Evolutionary conservation across 1,140 invertebrate genomes (phyloP), one percentile per base, ranked within the genome.

Genomic region (Bombus balteatus): DNA sequence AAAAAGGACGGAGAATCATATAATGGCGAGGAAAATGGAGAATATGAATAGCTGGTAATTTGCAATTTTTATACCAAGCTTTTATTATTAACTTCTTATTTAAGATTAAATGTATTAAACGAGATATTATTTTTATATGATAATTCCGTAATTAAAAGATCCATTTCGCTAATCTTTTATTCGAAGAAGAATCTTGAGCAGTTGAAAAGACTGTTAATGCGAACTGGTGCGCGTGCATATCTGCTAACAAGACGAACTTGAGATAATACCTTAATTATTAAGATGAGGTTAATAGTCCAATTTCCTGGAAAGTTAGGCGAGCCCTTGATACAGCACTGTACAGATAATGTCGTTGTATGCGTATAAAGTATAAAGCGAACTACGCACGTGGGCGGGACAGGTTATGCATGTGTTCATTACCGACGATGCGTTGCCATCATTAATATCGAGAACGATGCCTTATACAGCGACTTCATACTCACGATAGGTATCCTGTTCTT

Each of bases 391-490:
- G 90, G 90, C 90, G 90, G 89, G 84, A 87, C 81, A 84, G 84
- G 81, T 91, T 84, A 76, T 72, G 78, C 72, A 88, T 87, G 89
- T 89, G 82, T 90, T 91, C 88, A 90, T 90, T 91, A 89, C 83
- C 41, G 65, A 66, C 74, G 75, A 89, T 89, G 79, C 79, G 66
- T 86, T 88, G 83, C 83, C 87, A 88, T 89, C 87, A 89, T 89
- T 89, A 89, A 89, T 89, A 89, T 89, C 71, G 80, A n/a, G 87
- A 86, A 86, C 83, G 83, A 89, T 43, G 79, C 83, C 87, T 89
- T 89, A 85, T 89, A 88, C 71, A 88, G 82, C 78, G 57, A 47
- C 71, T 28, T n/a, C 39, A 39, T 41, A 39, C 25, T 39, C 37
- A 3, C 37, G 37, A 71, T 71, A 37, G 68, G 22, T 70, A 72